Percentiles rank a stretch among this genome's conserved stretches.
phyloP scores from a whole-genome alignment of 2,797 vertebrate species.

The Phalloptychus januarius region DNA sequence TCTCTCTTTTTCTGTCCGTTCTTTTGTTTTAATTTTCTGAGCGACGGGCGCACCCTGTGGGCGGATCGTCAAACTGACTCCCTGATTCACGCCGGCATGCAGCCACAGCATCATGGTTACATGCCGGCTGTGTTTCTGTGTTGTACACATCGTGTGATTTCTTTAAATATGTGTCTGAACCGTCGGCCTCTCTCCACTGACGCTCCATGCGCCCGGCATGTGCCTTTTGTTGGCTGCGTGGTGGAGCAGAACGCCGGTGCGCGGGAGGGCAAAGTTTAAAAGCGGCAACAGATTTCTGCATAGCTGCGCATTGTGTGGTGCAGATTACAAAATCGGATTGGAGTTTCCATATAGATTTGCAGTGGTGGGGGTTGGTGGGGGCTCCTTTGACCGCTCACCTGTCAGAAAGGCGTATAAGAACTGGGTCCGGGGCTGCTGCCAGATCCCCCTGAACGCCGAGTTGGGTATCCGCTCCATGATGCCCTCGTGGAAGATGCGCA shows the following conservation, averaged over 20 bases:
- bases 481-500: slow-evolving; percentile 94
- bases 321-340: neutral
- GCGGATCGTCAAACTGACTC: slow-evolving; percentile 65
- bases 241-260: slow-evolving; percentile 63
- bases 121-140: no score
- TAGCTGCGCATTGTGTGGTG: neutral
- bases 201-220: slow-evolving; percentile 66
- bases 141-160: no score
- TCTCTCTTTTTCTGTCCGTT: neutral
- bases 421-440: slow-evolving; percentile 89
- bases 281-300: slow-evolving; percentile 44
- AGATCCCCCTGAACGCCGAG: slow-evolving; percentile 91
- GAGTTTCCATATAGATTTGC: neutral
- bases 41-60: slow-evolving; percentile 60
- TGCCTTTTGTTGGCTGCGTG: slow-evolving; percentile 72
- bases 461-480: slow-evolving; percentile 97
- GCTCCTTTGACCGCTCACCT: slow-evolving; percentile 80
- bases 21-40: neutral
- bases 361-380: neutral
- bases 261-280: slow-evolving; percentile 17
- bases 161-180: no score
- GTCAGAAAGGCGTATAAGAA: slow-evolving; percentile 89
- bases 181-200: slow-evolving; percentile 52
- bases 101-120: slow-evolving; percentile 55
- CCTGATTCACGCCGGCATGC: slow-evolving; percentile 63